Base-by-base conservation (phyloP, 2,113 vertebrate genomes). In the Setophaga coronata region DNA sequence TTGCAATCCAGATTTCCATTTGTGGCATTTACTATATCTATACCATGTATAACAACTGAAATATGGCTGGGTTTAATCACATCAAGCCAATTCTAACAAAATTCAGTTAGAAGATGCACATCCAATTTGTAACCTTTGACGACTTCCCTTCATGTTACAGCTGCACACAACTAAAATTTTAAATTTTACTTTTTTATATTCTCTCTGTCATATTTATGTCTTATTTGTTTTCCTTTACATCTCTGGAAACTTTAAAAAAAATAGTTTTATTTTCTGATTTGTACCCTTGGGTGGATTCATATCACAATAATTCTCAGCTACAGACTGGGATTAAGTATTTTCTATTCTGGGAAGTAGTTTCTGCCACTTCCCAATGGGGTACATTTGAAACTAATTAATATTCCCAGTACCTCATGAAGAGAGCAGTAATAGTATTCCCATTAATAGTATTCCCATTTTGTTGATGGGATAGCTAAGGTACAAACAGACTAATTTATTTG, bases 341-440 rank as follows among this genome's bases (percentile, higher is more conserved):
- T 71, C 34, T 74, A 0, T 33, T 17, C 23, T 58, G 26, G 18
- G 28, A 81, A 88, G 25, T 33, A 34, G 7, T 84, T 84, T 78
- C 4, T 92, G 17, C 20, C 31, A 54, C 78, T 65, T 64, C 18
- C n/a, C 62, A 45, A 11, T 33, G 14, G 11, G 21, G 14, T 7
- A 80, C 64, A 83, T 70, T 66, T 69, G 29, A 89, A 87, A 81
- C 17, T 65, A 81, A 95, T 69, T 89, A 34, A 47, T 77, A 64
- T 50, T 89, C 31, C 42, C n/a, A 87, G 28, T 16, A 72, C 9
- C 8, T 89, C 28, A 56, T 71, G 14, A 87, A 51, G 12, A 8
- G 7, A 82, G 34, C 21, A 71, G 34, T 25, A 71, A 51, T 31
- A 72, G 18, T 77, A 77, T 67, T 87, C 34, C 11, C 10, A 50